Percentiles rank a stretch among this genome's conserved stretches.
Evolutionary conservation across 30 jellyfish, hydroid and myxozoan species (phyloP).

Genomic region (Phacellophora camtschatica): DNA sequence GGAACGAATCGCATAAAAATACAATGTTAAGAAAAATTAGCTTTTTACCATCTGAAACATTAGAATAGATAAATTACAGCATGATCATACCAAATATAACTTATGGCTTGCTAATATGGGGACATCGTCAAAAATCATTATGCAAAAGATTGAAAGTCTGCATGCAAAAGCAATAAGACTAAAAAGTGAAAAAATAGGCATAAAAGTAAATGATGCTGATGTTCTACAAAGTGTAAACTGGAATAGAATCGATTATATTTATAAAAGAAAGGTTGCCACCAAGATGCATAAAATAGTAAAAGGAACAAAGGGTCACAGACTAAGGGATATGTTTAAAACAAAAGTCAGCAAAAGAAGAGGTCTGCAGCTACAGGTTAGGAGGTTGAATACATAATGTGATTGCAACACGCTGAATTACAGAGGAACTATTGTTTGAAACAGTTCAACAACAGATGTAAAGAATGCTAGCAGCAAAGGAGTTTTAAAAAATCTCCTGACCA

Average conservation of each 20-base stretch:
- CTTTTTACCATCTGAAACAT: conserved; percentile 14
- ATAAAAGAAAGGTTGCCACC: no score
- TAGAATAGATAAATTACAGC: not conserved
- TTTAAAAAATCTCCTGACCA: not conserved
- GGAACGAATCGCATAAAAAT: not conserved
- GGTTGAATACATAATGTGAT: not conserved
- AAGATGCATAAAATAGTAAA: no score
- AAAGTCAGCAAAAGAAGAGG: conserved; percentile 34
- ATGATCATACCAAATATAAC: conserved; percentile 18
- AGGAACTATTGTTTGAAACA: conserved; percentile 2
- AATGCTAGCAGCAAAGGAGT: conserved; percentile 21
- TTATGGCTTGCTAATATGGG: conserved; percentile 3
- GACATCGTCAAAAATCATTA: conserved; percentile 2
- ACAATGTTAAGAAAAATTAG: conserved; percentile 11
- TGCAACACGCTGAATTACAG: conserved; percentile 15
- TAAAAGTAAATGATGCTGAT: not conserved
- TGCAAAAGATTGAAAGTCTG: not conserved
- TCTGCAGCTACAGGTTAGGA: conserved; percentile 15
- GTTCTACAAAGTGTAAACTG: no score
- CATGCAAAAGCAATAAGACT: not conserved
- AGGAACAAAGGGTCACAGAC: conserved; percentile 40
- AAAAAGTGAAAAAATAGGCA: not conserved
- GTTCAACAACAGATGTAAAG: not conserved
- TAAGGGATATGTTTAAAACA: not conserved
- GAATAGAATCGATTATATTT: no score